Percentiles rank a stretch among this genome's conserved stretches.
These are phyloP conservation scores for Torymus tubicola DNA, from an alignment of 2,888 invertebrate species.

Conservation along the genomic window DNA sequence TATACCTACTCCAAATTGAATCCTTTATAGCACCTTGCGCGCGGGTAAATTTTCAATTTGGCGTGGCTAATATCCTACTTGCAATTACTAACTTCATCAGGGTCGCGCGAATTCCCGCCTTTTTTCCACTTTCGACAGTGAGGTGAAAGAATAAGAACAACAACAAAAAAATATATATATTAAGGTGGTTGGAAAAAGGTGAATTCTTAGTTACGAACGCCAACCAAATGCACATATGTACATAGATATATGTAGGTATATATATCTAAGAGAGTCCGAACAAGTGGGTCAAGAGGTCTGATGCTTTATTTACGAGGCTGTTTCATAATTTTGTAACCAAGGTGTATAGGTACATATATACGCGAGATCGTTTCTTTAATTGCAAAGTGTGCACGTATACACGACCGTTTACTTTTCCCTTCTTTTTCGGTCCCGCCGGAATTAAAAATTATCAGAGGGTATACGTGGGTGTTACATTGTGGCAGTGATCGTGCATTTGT, in stretches of 20 bases:
- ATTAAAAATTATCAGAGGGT: constrained; percentile 35
- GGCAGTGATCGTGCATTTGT: neutral
- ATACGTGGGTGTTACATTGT: neutral
- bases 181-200: too few relatives aligned
- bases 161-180: too few relatives aligned
- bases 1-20: too few relatives aligned
- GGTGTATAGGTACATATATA: neutral
- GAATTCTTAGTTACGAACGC: too few relatives aligned
- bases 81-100: constrained; percentile 15
- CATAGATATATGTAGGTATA: too few relatives aligned
- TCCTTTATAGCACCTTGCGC: too few relatives aligned
- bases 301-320: constrained; percentile 55
- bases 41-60: too few relatives aligned
- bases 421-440: constrained; percentile 20
- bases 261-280: neutral
- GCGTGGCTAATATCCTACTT: too few relatives aligned
- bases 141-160: too few relatives aligned
- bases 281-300: constrained; percentile 53
- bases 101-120: constrained; percentile 16
- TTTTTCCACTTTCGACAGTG: too few relatives aligned
- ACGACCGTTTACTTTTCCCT: constrained; percentile 37
- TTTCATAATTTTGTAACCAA: constrained; percentile 53
- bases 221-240: too few relatives aligned
- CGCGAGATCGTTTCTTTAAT: constrained; percentile 53
- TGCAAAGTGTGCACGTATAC: constrained; percentile 16